These are phyloP conservation scores for Archips crataeganus DNA, from an alignment of 2,888 invertebrate genomes.

Conservation along the genomic window DNA sequence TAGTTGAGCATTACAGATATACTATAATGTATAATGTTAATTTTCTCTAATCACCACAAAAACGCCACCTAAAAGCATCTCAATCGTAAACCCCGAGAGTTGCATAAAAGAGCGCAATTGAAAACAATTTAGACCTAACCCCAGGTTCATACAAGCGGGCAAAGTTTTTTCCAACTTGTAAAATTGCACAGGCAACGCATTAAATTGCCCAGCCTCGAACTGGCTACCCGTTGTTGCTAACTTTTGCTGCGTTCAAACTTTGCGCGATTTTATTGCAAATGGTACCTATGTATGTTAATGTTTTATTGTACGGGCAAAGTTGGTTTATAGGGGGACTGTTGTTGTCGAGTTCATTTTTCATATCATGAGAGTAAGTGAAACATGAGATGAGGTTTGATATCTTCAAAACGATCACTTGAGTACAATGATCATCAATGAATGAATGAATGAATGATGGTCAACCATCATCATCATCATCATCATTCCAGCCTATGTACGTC, in stretches of 20 bases:
- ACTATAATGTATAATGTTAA: neutral
- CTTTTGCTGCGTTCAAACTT: constrained; percentile 40
- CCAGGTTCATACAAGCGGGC: constrained; percentile 30
- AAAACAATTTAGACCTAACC: constrained; percentile 39
- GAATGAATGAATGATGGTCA: too few relatives aligned
- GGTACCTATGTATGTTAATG: constrained; percentile 33
- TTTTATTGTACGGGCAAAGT: constrained; percentile 30
- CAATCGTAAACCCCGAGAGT: constrained; percentile 4
- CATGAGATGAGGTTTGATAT: too few relatives aligned
- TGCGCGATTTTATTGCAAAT: constrained; percentile 40
- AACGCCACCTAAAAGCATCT: neutral
- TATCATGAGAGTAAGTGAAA: neutral
- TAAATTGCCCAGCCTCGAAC: constrained; percentile 40
- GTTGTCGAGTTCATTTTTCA: neutral
- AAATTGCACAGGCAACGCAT: constrained; percentile 41
- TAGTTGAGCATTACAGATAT: too few relatives aligned
- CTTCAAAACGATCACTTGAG: too few relatives aligned
- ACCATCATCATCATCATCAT: too few relatives aligned
- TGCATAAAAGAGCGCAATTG: constrained; percentile 36
- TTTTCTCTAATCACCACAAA: neutral
- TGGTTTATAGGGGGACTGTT: constrained; percentile 29
- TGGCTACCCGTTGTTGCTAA: constrained; percentile 39
- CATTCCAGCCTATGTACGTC: too few relatives aligned
- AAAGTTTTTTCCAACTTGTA: constrained; percentile 42
- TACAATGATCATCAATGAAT: too few relatives aligned